These are phyloP conservation scores for Felis catus DNA, from an alignment of 2,113 vertebrate species.

Conservation along the genomic window DNA sequence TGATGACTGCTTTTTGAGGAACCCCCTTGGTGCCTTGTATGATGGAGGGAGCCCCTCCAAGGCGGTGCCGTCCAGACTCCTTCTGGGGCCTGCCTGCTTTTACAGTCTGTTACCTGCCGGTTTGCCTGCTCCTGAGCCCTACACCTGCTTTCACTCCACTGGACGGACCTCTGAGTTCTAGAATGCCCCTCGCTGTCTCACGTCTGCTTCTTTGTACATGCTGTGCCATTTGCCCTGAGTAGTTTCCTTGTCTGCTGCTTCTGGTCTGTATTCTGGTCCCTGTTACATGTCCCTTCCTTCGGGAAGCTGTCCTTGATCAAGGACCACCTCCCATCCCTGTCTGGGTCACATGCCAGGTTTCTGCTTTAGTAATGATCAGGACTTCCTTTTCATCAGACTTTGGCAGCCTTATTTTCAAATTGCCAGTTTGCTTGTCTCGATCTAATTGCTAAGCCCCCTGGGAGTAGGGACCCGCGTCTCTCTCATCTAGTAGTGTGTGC, in stretches of 20 bases:
- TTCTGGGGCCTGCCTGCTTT: background rate
- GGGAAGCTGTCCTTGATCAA: background rate
- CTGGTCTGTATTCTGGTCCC: background rate
- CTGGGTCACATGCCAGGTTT: background rate
- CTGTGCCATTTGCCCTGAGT: background rate
- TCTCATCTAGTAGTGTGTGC: background rate
- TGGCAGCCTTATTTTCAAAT: background rate
- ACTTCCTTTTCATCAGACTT: background rate
- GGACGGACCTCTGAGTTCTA: background rate
- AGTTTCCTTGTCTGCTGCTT: background rate
- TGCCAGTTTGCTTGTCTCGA: background rate
- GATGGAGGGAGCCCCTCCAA: background rate
- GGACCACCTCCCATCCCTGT: accelerated
- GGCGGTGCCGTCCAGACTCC: too few species aligned
- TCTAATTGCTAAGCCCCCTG: background rate
- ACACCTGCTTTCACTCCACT: background rate
- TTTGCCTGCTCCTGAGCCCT: background rate
- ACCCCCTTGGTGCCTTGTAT: background rate
- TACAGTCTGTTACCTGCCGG: background rate
- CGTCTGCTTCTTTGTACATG: background rate
- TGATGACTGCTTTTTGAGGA: background rate
- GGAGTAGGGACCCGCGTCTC: accelerated
- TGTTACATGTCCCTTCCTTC: background rate
- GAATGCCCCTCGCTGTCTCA: background rate
- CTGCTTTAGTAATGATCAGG: background rate